These are phyloP conservation scores for Malacoraja senta DNA, from an alignment of 2,797 vertebrate genomes.

Conservation along the genomic window DNA sequence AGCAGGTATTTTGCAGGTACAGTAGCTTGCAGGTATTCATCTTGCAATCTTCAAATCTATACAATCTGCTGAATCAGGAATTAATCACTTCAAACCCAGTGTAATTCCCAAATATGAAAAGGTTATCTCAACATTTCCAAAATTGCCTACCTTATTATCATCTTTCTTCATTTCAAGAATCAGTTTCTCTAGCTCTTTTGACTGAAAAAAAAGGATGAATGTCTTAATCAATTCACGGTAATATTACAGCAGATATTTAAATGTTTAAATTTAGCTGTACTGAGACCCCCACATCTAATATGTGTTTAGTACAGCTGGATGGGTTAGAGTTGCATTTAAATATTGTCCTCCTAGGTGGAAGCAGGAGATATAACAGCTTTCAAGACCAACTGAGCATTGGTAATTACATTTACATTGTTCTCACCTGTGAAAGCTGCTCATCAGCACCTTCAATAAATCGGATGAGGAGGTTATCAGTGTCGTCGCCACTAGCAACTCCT, in stretches of 20 bases:
- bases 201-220: constrained; percentile 47
- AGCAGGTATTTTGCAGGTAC: no score
- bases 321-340: background rate
- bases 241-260: background rate
- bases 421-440: constrained; percentile 74
- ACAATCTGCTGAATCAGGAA: background rate
- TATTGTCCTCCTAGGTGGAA: background rate
- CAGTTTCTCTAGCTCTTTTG: constrained; percentile 82
- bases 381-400: background rate
- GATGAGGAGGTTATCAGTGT: constrained; percentile 82
- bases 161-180: constrained; percentile 81
- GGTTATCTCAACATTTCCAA: background rate
- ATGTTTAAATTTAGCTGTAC: no score
- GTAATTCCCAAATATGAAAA: background rate
- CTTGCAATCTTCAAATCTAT: background rate
- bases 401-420: constrained; percentile 8
- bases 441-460: constrained; percentile 73
- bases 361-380: background rate
- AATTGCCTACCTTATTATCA: constrained; percentile 77
- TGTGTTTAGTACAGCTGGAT: background rate
- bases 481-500: constrained; percentile 76
- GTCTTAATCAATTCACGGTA: background rate
- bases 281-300: background rate
- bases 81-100: background rate
- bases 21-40: background rate